Percentiles rank a stretch among this genome's conserved stretches.
These are phyloP conservation scores for Nowickia ferox DNA, from an alignment of 2,888 invertebrate species.

Conservation along the genomic window DNA sequence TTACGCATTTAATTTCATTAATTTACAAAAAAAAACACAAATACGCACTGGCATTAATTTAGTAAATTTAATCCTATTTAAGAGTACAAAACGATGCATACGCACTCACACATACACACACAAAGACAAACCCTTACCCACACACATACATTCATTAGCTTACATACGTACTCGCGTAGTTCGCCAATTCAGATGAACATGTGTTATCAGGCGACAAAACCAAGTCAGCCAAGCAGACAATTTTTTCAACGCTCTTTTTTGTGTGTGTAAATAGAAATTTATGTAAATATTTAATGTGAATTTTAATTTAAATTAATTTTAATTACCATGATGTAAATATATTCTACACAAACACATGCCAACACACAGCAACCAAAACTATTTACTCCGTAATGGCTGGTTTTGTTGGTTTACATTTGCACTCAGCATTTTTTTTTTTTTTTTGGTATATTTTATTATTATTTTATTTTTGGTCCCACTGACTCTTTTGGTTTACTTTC, in stretches of 20 bases:
- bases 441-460: background rate
- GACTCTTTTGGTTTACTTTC: conserved; percentile 54
- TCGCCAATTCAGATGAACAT: background rate
- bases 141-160: too few relatives aligned
- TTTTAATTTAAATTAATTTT: conserved; percentile 71
- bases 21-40: conserved; percentile 21
- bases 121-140: background rate
- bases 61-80: conserved; percentile 51
- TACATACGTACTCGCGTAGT: too few relatives aligned
- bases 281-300: conserved; percentile 69
- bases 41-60: conserved; percentile 23
- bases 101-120: background rate
- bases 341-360: background rate
- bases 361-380: conserved; percentile 14
- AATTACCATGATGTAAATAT: conserved; percentile 52
- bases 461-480: conserved; percentile 3
- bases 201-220: conserved; percentile 50
- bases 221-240: conserved; percentile 40
- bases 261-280: conserved; percentile 59
- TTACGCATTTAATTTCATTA: conserved; percentile 39
- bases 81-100: background rate
- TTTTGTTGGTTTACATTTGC: conserved; percentile 48
- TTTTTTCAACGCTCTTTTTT: conserved; percentile 25
- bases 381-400: conserved; percentile 55
- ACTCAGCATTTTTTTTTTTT: conserved; percentile 9